Base-by-base conservation (phyloP, 2,888 invertebrate genomes). In the Calameuta filiformis region DNA sequence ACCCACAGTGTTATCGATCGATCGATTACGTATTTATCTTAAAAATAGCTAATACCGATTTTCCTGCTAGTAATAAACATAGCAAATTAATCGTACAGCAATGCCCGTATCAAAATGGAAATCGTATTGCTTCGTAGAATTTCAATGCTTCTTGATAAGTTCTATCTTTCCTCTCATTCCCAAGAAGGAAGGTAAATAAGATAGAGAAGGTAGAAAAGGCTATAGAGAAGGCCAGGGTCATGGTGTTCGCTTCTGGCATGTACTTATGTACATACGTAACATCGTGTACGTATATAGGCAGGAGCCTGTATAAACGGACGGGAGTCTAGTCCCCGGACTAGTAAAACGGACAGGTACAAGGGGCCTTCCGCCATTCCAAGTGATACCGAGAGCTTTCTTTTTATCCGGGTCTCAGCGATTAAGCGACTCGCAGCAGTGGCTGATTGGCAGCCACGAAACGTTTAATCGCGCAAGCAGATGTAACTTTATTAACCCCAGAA, bases 71-170 rank as follows among this genome's bases (percentile, higher is more conserved):
- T 80, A 75, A 79, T 81, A 77, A 81, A 81, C 83, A 84, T 86
- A 84, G 87, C 84, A 84, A 88, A 88, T 88, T 88, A 88, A 88
- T 88, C 87, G 86, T 78, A 80, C 80, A 84, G 80, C 80, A 85
- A 84, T 86, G 85, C 81, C 84, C 76, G 12, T 76, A 76, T 79
- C 82, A 78, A 81, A 79, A 82, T 56, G 80, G 73, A 75, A 76
- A 77, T 79, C 71, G 75, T 56, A 56, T 56, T 23, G 23, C 9
- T 56, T 56, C 23, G 56, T 23, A 23, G 23, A 56, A 23, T 56
- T 23, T 23, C 56, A 56, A 56, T 56, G 56, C 15, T 56, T 2
- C 56, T 56, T 9, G 56, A 56, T 56, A 23, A 56, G 56, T 56
- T 56, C 56, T 56, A 23, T 56, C 56, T 15, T 23, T 56, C 56